phyloP scores from a whole-genome alignment of 1,140 invertebrate species.

The Helicorthomorpha holstii region DNA sequence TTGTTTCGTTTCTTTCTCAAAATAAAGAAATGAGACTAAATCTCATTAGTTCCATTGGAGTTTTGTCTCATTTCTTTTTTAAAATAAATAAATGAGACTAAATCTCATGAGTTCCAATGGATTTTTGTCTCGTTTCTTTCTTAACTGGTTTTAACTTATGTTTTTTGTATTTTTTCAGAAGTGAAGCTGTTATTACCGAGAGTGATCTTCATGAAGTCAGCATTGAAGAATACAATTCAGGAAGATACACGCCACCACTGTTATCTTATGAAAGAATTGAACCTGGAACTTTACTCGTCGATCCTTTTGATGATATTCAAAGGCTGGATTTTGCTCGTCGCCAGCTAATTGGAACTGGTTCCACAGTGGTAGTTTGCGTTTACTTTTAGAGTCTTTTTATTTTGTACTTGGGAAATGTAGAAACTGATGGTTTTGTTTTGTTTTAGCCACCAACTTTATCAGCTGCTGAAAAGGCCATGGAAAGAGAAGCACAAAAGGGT shows the following conservation, averaged over 20 bases:
- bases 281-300: constrained; percentile 59
- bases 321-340: constrained; percentile 47
- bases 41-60: constrained; percentile 10
- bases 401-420: constrained; percentile 2
- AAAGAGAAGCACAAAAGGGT: constrained; percentile 64
- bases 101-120: constrained; percentile 10
- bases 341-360: constrained; percentile 36
- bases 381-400: not conserved
- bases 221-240: constrained; percentile 48
- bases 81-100: constrained; percentile 6
- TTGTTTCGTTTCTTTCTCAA: not conserved
- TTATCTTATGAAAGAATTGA: constrained; percentile 49
- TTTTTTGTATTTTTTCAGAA: constrained; percentile 4
- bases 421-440: constrained; percentile 1
- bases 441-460: constrained; percentile 19
- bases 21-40: constrained; percentile 7
- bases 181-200: constrained; percentile 15
- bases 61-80: not conserved
- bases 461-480: constrained; percentile 35
- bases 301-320: constrained; percentile 59
- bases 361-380: constrained; percentile 17
- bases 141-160: not conserved
- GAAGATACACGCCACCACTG: constrained; percentile 67
- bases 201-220: constrained; percentile 34
- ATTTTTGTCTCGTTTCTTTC: not conserved